Conservation (phyloP, 2,888 invertebrate species). For the Parnassius smintheus region DNA sequence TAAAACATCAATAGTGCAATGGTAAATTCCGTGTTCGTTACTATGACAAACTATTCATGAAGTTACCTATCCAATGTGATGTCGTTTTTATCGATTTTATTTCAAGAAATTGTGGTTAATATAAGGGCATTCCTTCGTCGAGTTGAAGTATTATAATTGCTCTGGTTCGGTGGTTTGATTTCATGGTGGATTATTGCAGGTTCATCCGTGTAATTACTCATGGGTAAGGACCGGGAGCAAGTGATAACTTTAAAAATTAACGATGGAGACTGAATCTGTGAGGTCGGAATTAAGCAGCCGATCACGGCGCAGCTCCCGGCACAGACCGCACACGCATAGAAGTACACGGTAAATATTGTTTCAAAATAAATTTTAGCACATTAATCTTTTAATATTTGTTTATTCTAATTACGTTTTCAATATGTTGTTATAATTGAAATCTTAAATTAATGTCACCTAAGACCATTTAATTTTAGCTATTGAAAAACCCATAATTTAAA, state of each 20-base stretch:
- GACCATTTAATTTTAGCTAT: no score
- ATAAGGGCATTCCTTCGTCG: constrained; percentile 49
- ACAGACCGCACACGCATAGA: constrained; percentile 82
- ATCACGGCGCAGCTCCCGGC: constrained; percentile 85
- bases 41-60: constrained; percentile 27
- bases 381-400: no score
- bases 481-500: no score
- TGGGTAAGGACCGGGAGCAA: constrained; percentile 53
- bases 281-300: constrained; percentile 95
- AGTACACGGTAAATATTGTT: constrained; percentile 80
- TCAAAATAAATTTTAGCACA: no score
- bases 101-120: constrained; percentile 19
- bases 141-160: constrained; percentile 69
- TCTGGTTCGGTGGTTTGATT: constrained; percentile 55
- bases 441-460: no score
- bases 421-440: no score
- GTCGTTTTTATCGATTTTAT: constrained; percentile 40
- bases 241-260: constrained; percentile 41
- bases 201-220: constrained; percentile 51
- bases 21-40: constrained; percentile 45
- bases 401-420: no score
- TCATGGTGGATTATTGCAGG: constrained; percentile 56
- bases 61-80: constrained; percentile 32
- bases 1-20: constrained; percentile 57
- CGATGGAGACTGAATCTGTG: constrained; percentile 96